phyloP scores from a whole-genome alignment of 2,797 vertebrate species.

The Trichosurus vulpecula region DNA sequence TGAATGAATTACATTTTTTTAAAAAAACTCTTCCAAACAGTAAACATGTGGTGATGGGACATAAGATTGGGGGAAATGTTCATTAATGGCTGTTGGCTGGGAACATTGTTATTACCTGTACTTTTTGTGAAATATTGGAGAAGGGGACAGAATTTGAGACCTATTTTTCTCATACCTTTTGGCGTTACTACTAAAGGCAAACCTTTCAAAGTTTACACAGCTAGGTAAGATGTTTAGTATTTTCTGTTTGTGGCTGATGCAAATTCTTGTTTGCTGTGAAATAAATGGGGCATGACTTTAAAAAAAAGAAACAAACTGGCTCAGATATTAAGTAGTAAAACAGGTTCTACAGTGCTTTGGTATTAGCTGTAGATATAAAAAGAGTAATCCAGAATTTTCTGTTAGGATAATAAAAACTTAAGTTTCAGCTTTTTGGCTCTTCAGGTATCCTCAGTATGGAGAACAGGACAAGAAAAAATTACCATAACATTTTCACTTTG shows the following conservation, averaged over 20 bases:
- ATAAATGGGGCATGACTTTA: background rate
- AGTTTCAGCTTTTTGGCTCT: background rate
- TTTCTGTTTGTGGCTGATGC: background rate
- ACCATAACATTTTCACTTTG: conserved; percentile 25
- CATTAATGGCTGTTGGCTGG: background rate
- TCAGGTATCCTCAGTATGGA: background rate
- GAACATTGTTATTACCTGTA: background rate
- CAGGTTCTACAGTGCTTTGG: background rate
- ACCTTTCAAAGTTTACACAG: background rate
- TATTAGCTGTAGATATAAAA: background rate
- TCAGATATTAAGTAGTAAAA: background rate
- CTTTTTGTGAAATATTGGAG: background rate
- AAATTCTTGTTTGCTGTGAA: background rate
- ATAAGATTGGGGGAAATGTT: background rate
- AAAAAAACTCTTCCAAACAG: background rate
- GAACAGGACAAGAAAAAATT: background rate
- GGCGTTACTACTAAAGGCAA: background rate
- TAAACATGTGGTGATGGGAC: background rate
- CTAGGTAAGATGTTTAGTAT: background rate
- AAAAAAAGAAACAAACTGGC: background rate
- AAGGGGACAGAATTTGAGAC: background rate
- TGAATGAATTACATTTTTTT: background rate
- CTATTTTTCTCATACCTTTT: background rate
- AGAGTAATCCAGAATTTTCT: background rate
- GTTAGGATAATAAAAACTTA: background rate